These are phyloP conservation scores for Cardiocondyla obscurior DNA, from an alignment of 1,140 invertebrate species.

Conservation along the genomic window DNA sequence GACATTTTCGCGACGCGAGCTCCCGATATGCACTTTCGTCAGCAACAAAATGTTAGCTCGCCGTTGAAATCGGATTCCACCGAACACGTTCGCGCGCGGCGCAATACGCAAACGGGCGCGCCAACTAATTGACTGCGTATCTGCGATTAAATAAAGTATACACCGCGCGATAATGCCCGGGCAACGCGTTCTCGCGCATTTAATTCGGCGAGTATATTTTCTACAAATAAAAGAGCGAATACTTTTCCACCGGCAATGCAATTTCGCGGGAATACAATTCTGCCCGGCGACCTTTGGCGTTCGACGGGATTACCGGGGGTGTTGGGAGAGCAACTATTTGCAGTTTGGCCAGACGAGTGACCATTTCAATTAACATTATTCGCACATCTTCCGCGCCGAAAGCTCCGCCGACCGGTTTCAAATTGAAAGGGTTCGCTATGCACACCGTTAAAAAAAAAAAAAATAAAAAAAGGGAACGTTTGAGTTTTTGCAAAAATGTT, in stretches of 20 bases:
- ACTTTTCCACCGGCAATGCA: constrained; percentile 43
- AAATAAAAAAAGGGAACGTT: background rate
- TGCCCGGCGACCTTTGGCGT: constrained; percentile 45
- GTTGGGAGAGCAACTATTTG: constrained; percentile 56
- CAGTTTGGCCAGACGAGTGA: constrained; percentile 42
- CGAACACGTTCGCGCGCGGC: constrained; percentile 11
- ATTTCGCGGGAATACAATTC: constrained; percentile 62
- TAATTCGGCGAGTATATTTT: constrained; percentile 61
- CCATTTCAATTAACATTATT: constrained; percentile 63
- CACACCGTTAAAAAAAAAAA: background rate
- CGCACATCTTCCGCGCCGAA: constrained; percentile 47
- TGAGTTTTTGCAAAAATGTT: background rate
- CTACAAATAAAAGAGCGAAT: constrained; percentile 48
- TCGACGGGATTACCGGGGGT: constrained; percentile 33
- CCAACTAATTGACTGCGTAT: constrained; percentile 58
- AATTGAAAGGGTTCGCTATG: background rate
- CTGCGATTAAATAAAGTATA: constrained; percentile 63
- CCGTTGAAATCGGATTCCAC: constrained; percentile 45
- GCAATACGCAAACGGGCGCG: constrained; percentile 26
- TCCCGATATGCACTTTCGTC: constrained; percentile 20
- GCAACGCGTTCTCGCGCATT: constrained; percentile 46
- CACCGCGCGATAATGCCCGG: constrained; percentile 53
- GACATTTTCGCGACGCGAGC: constrained; percentile 6
- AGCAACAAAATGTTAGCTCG: constrained; percentile 43
- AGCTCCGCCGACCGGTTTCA: background rate